These are phyloP conservation scores for Chloebia gouldiae DNA, from an alignment of 2,113 vertebrate genomes.

Conservation along the genomic window DNA sequence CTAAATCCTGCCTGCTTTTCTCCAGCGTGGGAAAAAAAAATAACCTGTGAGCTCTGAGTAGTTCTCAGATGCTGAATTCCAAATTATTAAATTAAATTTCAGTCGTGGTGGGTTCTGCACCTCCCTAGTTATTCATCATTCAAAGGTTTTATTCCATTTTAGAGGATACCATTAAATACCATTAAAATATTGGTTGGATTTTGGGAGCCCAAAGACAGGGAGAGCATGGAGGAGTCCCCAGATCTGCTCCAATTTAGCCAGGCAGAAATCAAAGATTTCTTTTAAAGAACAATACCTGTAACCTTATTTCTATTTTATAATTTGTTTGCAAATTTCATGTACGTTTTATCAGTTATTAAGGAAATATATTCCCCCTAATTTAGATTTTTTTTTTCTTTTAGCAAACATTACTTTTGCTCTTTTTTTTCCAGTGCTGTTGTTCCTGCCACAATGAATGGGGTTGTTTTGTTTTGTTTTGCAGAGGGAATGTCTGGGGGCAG, in stretches of 20 bases:
- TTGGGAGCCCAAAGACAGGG: slow-evolving; percentile 4
- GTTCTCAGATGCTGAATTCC: slow-evolving; percentile 5
- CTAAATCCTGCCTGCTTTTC: not conserved
- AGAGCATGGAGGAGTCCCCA: not conserved
- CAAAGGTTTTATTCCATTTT: slow-evolving; percentile 49
- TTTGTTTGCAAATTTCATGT: not conserved
- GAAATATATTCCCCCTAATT: not conserved
- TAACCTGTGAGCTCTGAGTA: not conserved
- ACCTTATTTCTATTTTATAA: not conserved
- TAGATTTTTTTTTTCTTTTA: not conserved
- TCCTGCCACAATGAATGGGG: not conserved
- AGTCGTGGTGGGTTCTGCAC: not conserved
- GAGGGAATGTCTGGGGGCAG: not conserved
- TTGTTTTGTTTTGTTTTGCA: not conserved
- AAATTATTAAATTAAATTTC: slow-evolving; percentile 35
- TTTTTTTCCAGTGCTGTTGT: not conserved
- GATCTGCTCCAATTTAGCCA: not conserved
- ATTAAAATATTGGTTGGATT: not conserved
- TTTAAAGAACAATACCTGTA: not conserved
- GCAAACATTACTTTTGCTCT: not conserved
- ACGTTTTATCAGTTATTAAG: not conserved
- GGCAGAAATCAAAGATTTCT: slow-evolving; percentile 23
- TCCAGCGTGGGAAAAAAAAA: not conserved
- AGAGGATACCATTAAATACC: slow-evolving; percentile 39
- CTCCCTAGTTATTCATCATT: slow-evolving; percentile 38